These are phyloP conservation scores for Corythornis leucogaster DNA, from an alignment of 2,797 vertebrate genomes.

Conservation along the genomic window DNA sequence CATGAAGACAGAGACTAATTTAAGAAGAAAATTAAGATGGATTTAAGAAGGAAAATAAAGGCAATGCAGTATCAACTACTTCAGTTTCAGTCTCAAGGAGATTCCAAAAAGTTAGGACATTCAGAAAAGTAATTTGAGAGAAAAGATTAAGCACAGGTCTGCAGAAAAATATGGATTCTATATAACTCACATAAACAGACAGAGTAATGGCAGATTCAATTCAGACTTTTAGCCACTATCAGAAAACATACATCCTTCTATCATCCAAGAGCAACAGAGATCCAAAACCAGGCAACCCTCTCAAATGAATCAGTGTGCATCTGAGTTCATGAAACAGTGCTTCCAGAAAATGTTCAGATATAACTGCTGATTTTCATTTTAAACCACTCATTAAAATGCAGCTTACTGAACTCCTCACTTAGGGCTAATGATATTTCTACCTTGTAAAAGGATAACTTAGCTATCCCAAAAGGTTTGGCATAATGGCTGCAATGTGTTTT, in stretches of 20 bases:
- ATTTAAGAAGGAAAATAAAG: background rate
- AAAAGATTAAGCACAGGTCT: background rate
- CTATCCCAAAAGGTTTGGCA: background rate
- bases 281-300: background rate
- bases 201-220: background rate
- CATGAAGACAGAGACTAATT: background rate
- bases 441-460: background rate
- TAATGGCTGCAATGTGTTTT: background rate
- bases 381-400: background rate
- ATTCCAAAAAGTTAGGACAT: background rate
- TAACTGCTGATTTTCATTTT: background rate
- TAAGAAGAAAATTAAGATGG: background rate
- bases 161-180: background rate
- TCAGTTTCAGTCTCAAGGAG: background rate
- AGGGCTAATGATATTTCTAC: background rate
- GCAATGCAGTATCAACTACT: background rate
- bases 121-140: background rate
- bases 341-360: background rate
- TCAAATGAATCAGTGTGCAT: background rate
- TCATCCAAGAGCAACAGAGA: background rate
- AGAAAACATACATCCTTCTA: background rate
- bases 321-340: background rate
- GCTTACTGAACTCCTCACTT: background rate
- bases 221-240: background rate
- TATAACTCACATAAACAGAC: rapidly evolving